phyloP scores from a whole-genome alignment of 2,888 invertebrate species.

The Phasia obesa region DNA sequence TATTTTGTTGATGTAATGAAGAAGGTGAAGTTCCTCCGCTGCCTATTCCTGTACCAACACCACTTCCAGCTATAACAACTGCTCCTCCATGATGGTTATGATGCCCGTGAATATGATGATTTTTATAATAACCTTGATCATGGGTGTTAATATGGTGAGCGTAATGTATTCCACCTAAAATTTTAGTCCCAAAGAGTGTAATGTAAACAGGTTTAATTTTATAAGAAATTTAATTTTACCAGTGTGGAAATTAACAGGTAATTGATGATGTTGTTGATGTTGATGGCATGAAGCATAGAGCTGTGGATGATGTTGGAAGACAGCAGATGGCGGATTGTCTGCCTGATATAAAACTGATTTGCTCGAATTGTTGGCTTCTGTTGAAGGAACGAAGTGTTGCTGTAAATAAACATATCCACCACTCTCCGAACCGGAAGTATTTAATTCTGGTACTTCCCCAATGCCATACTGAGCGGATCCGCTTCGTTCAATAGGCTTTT shows the following conservation, averaged over 20 bases:
- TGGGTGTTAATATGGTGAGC: constrained; percentile 72
- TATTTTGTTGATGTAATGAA: constrained; percentile 81
- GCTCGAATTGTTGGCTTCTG: constrained; percentile 72
- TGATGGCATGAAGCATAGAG: constrained; percentile 82
- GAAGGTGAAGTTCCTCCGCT: constrained; percentile 74
- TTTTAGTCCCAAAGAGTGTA: neutral
- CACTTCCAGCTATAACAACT: constrained; percentile 81
- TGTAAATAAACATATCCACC: constrained; percentile 82
- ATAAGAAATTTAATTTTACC: constrained; percentile 50
- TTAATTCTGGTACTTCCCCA: constrained; percentile 76
- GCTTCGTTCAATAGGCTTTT: constrained; percentile 82
- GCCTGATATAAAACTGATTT: constrained; percentile 75
- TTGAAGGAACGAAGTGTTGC: constrained; percentile 80
- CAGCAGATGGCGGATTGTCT: constrained; percentile 71
- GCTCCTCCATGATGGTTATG: constrained; percentile 81
- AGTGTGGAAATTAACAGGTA: constrained; percentile 60
- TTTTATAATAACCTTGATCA: constrained; percentile 73
- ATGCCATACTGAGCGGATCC: constrained; percentile 81
- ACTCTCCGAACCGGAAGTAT: constrained; percentile 75
- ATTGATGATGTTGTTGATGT: constrained; percentile 74
- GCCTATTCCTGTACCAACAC: constrained; percentile 77
- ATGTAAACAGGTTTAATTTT: neutral
- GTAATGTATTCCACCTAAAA: constrained; percentile 73
- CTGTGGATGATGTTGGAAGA: constrained; percentile 72
- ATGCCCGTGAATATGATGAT: constrained; percentile 75